Percentiles rank a stretch among this genome's conserved stretches.
These are phyloP conservation scores for Aegotheles bennettii DNA, from an alignment of 2,113 vertebrate species.

Conservation along the genomic window DNA sequence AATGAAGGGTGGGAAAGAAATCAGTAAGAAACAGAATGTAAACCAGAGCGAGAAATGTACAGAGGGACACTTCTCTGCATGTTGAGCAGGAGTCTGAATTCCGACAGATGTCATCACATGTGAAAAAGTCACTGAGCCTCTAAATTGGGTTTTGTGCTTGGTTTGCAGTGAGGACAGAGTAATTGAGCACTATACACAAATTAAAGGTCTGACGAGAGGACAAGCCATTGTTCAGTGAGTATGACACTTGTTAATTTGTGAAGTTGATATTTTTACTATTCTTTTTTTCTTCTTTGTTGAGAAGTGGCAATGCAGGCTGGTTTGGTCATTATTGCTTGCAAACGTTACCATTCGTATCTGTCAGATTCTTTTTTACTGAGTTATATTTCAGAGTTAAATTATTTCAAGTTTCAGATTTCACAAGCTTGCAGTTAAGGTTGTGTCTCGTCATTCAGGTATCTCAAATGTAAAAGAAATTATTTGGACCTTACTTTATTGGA, in stretches of 20 bases:
- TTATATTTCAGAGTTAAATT: not conserved
- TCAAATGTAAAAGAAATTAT: not conserved
- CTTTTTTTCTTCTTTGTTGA: not conserved
- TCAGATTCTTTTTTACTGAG: not conserved
- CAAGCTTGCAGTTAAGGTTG: not conserved
- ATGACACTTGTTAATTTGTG: conserved; percentile 3
- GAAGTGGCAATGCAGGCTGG: not conserved
- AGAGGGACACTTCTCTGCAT: not conserved
- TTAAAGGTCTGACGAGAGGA: conserved; percentile 91
- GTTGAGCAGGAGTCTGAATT: not conserved
- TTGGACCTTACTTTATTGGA: not conserved
- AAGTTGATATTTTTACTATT: not conserved
- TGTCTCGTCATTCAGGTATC: not conserved
- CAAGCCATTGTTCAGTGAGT: conserved; percentile 97
- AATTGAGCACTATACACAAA: conserved; percentile 88
- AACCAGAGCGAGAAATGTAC: not conserved
- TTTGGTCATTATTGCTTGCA: not conserved
- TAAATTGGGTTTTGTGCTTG: conserved; percentile 42
- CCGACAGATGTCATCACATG: not conserved
- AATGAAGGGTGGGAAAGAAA: conserved; percentile 24
- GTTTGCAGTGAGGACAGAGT: conserved; percentile 90
- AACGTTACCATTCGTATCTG: not conserved
- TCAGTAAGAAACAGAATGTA: not conserved
- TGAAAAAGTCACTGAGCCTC: not conserved
- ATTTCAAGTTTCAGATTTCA: not conserved